A percentile compares a stretch with the other conserved stretches of the same genome.
Evolutionary conservation across 23 tunicate genomes (phyloP).

Genomic region (Trididemnum nubilum): DNA sequence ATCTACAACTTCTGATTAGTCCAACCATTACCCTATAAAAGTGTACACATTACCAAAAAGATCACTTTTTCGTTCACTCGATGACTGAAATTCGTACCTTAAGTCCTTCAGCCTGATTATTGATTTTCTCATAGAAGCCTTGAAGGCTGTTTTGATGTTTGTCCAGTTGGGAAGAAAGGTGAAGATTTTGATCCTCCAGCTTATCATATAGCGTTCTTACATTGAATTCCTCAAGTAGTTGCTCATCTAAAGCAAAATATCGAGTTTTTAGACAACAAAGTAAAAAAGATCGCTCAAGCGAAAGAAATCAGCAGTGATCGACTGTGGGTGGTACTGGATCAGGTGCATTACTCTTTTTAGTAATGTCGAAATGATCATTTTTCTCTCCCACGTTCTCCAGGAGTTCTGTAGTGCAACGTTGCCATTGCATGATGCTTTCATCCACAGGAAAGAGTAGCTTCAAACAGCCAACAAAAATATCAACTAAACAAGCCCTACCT

Average conservation of each 20-base stretch:
- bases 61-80: too few species aligned
- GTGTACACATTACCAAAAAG: too few species aligned
- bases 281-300: not conserved
- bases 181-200: constrained; percentile 98
- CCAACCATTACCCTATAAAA: not conserved
- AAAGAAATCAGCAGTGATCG: not conserved
- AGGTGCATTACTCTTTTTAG: not conserved
- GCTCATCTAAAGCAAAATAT: constrained; percentile 49
- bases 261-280: too few species aligned
- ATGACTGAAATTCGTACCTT: too few species aligned
- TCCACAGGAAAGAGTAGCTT: too few species aligned
- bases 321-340: not conserved
- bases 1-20: too few species aligned
- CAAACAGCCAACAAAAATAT: too few species aligned
- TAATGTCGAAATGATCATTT: too few species aligned
- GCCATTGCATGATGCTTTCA: too few species aligned
- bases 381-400: too few species aligned
- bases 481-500: too few species aligned
- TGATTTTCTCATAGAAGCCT: constrained; percentile 87
- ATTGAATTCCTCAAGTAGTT: constrained; percentile 82
- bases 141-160: constrained; percentile 81
- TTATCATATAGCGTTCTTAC: constrained; percentile 90
- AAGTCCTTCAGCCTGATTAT: constrained; percentile 87
- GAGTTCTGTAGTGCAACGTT: too few species aligned
- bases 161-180: constrained; percentile 75